Percentiles rank a stretch among this genome's conserved stretches.
phyloP scores from a whole-genome alignment of 2,113 vertebrate species.

The Notothenia rossii region DNA sequence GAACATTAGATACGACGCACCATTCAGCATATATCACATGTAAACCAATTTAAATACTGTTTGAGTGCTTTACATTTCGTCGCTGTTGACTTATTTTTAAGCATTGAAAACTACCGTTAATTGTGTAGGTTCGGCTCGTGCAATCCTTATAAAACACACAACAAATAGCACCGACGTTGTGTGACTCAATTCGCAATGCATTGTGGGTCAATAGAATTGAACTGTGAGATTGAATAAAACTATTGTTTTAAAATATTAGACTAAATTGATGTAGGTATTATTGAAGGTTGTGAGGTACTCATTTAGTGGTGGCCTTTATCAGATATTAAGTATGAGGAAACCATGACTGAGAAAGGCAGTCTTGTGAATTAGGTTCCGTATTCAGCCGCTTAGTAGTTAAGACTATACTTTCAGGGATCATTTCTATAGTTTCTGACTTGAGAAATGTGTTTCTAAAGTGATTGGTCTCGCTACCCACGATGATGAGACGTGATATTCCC shows the following conservation, averaged over 20 bases:
- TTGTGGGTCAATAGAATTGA: conserved; percentile 30
- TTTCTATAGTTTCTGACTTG: conserved; percentile 71
- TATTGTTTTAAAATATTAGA: neutral
- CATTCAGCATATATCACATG: accelerated
- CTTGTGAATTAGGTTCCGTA: neutral
- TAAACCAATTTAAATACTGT: neutral
- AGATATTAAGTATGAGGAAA: accelerated
- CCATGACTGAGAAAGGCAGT: neutral
- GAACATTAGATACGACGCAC: conserved; percentile 34
- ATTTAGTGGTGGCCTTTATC: accelerated
- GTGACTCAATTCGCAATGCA: conserved; percentile 35
- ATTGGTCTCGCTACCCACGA: conserved; percentile 69
- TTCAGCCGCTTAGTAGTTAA: neutral
- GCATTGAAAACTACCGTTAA: accelerated
- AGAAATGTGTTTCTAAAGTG: conserved; percentile 78
- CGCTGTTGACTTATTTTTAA: accelerated
- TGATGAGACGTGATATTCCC: conserved; percentile 61
- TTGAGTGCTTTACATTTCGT: too few species aligned
- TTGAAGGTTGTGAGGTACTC: accelerated
- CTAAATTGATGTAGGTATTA: accelerated
- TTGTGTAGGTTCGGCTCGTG: accelerated
- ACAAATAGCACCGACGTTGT: accelerated
- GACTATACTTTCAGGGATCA: conserved; percentile 74
- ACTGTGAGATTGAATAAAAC: neutral
- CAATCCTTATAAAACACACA: accelerated